These are phyloP conservation scores for Drosophila yooni DNA, from an alignment of 2,888 invertebrate genomes.

Conservation along the genomic window DNA sequence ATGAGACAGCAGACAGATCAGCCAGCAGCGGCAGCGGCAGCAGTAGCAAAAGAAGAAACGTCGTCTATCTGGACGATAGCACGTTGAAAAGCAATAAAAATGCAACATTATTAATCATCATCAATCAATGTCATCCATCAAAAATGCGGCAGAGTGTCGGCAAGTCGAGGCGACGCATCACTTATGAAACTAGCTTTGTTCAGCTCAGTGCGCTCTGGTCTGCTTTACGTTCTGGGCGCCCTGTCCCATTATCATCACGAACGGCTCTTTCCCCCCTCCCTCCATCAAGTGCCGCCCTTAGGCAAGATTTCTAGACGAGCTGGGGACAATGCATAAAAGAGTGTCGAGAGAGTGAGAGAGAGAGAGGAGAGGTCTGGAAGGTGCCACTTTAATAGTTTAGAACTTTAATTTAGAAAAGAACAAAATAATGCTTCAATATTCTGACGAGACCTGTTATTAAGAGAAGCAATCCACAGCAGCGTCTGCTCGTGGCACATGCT, in stretches of 20 bases:
- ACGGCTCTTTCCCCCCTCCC: constrained; percentile 6
- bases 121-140: constrained; percentile 85
- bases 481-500: background rate
- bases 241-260: constrained; percentile 55
- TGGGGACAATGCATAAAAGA: constrained; percentile 33
- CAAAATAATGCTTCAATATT: background rate
- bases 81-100: constrained; percentile 83
- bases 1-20: constrained; percentile 29
- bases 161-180: constrained; percentile 35
- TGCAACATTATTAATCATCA: constrained; percentile 85
- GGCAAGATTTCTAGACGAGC: constrained; percentile 39
- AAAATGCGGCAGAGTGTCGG: constrained; percentile 58
- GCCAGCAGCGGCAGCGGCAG: background rate
- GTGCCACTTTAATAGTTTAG: constrained; percentile 36
- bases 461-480: background rate
- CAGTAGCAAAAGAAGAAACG: background rate
- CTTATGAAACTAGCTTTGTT: constrained; percentile 50
- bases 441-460: background rate
- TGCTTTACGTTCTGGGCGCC: constrained; percentile 21
- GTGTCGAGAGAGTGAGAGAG: background rate
- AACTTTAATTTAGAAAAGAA: background rate
- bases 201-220: constrained; percentile 21
- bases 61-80: constrained; percentile 13
- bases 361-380: background rate
- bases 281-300: constrained; percentile 27